Evolutionary conservation across 2,797 vertebrate species (phyloP).

Genomic region (Bradypodion ventrale): DNA sequence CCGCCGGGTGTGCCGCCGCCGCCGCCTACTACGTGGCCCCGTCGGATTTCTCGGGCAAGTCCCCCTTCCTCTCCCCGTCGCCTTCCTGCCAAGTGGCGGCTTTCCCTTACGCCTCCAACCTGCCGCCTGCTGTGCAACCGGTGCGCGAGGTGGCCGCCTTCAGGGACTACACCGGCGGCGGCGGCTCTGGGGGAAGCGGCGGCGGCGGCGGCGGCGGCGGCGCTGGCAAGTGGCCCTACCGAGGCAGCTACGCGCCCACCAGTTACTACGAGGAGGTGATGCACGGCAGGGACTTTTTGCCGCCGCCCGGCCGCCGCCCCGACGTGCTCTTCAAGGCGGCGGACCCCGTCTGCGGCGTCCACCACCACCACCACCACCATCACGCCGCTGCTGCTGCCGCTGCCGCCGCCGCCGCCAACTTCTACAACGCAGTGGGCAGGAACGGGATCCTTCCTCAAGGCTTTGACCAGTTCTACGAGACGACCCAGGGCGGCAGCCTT

Average conservation of each 20-base stretch:
- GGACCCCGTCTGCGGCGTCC: conserved; percentile 80
- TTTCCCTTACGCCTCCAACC: conserved; percentile 95
- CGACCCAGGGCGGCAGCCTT: conserved; percentile 74
- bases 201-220: conserved; percentile 84
- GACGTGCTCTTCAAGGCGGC: conserved; percentile 95
- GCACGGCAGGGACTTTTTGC: conserved; percentile 92
- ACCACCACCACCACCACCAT: conserved; percentile 53
- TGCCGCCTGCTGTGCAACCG: conserved; percentile 90
- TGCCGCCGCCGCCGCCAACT: conserved; percentile 87
- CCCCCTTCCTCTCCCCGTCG: conserved; percentile 93
- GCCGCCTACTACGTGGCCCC: conserved; percentile 90
- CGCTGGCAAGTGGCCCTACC: conserved; percentile 92
- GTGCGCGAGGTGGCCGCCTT: conserved; percentile 92
- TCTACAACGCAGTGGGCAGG: conserved; percentile 89
- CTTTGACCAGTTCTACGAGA: conserved; percentile 97
- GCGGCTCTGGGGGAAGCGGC: conserved; percentile 94
- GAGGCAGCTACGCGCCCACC: conserved; percentile 92
- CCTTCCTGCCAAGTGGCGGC: conserved; percentile 96
- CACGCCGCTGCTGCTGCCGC: conserved; percentile 81
- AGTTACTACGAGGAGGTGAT: conserved; percentile 97
- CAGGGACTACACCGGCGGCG: conserved; percentile 90
- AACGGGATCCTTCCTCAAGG: conserved; percentile 97
- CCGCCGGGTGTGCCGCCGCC: conserved; percentile 85
- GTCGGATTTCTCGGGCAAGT: conserved; percentile 94
- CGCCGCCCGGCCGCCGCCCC: conserved; percentile 85